Conservation (phyloP, 2,797 vertebrate genomes). For the Galago senegalensis region DNA sequence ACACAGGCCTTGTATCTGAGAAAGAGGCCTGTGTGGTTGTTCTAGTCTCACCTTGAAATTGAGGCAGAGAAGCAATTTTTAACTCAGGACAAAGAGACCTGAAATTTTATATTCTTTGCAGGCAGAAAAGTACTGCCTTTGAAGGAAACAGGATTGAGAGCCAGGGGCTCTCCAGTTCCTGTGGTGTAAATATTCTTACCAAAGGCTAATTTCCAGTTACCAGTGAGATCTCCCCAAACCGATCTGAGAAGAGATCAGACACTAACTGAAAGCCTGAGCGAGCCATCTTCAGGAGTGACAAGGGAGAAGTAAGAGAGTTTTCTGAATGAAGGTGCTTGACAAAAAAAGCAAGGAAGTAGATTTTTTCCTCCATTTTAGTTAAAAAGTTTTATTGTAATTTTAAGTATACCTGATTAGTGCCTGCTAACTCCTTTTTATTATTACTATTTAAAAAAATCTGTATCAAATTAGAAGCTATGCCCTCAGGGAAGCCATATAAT, state of each 20-base stretch:
- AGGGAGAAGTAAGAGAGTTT: not conserved
- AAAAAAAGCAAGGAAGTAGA: not conserved
- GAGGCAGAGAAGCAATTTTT: not conserved
- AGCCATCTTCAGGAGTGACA: not conserved
- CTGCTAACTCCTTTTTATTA: not conserved
- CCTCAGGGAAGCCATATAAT: not conserved
- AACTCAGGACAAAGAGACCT: slow-evolving; percentile 1
- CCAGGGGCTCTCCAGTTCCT: not conserved
- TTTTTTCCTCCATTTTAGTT: not conserved
- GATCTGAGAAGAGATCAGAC: not conserved
- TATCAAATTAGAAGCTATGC: not conserved
- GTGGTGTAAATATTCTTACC: not conserved
- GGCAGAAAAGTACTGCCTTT: not conserved
- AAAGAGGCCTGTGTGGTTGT: not conserved
- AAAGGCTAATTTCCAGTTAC: not conserved
- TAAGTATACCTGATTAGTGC: not conserved
- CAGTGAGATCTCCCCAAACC: not conserved
- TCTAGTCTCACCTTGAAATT: not conserved
- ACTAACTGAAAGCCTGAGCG: not conserved
- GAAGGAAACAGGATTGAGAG: not conserved
- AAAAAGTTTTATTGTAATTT: slow-evolving; percentile 14
- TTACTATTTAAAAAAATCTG: not conserved
- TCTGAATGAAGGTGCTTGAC: not conserved
- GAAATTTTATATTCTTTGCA: not conserved
- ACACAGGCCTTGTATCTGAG: not conserved